A percentile compares a stretch with the other conserved stretches of the same genome.
Evolutionary conservation across 2,797 vertebrate species (phyloP).

Genomic region (Syncerus caffer): DNA sequence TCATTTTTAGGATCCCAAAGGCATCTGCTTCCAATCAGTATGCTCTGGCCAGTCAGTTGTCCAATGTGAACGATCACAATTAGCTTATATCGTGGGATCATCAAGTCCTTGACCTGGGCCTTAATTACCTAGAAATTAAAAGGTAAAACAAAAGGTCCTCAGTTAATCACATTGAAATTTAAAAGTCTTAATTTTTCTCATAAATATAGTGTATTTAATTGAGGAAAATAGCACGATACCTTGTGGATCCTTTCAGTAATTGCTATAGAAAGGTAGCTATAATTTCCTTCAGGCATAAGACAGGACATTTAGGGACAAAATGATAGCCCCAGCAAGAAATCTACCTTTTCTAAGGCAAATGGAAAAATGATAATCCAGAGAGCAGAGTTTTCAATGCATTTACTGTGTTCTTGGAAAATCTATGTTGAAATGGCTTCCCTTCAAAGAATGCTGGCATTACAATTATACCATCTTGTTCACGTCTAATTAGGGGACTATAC

Average conservation of each 20-base stretch:
- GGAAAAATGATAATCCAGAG: background rate
- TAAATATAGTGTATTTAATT: background rate
- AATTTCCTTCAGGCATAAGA: background rate
- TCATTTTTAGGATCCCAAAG: constrained; percentile 91
- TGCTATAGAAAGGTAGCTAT: background rate
- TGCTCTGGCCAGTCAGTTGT: constrained; percentile 87
- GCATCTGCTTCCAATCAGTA: constrained; percentile 91
- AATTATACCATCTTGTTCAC: background rate
- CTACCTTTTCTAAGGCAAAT: background rate
- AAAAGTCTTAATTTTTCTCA: background rate
- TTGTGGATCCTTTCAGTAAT: background rate
- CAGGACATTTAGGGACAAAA: background rate
- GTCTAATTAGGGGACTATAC: background rate
- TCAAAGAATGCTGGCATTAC: background rate
- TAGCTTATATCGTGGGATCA: constrained; percentile 90
- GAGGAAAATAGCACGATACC: background rate
- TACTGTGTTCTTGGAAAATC: background rate
- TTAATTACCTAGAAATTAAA: constrained; percentile 86
- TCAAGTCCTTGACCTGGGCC: constrained; percentile 89
- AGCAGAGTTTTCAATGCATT: constrained; percentile 1
- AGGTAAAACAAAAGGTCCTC: background rate
- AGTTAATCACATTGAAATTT: background rate
- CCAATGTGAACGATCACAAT: constrained; percentile 90
- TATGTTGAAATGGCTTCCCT: background rate
- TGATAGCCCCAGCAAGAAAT: background rate